phyloP scores from a whole-genome alignment of 2,797 vertebrate species.

The Melanotaenia parkinsoni region DNA sequence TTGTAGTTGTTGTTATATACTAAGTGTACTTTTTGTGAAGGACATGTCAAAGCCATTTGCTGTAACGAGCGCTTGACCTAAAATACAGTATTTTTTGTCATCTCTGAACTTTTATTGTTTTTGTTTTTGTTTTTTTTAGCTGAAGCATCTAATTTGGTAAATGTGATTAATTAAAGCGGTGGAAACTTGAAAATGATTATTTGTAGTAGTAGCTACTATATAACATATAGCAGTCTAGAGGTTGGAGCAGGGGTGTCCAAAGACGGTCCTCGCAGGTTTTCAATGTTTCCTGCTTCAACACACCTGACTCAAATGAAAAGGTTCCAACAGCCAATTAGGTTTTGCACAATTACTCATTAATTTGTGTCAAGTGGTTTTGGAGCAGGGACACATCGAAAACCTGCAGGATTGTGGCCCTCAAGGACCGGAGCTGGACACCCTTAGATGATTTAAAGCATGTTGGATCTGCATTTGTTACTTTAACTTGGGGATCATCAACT shows the following conservation, averaged over 20 bases:
- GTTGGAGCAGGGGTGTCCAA: too few species aligned
- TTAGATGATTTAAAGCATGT: not conserved
- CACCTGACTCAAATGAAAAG: too few species aligned
- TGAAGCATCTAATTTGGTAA: not conserved
- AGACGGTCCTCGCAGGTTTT: too few species aligned
- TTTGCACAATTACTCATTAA: too few species aligned
- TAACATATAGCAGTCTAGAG: not conserved
- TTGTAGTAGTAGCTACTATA: not conserved
- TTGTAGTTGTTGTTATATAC: too few species aligned
- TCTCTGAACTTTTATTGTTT: constrained; percentile 2
- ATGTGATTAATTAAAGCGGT: not conserved
- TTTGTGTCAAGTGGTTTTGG: too few species aligned
- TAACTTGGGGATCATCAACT: not conserved
- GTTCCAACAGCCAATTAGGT: too few species aligned
- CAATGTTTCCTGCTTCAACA: too few species aligned
- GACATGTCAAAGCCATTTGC: constrained; percentile 24
- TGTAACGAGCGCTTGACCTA: too few species aligned
- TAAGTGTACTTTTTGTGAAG: constrained; percentile 43
- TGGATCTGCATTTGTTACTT: not conserved
- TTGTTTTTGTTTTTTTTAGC: not conserved
- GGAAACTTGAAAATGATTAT: not conserved
- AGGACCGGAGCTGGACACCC: too few species aligned
- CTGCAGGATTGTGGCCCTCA: too few species aligned
- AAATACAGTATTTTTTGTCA: constrained; percentile 62
- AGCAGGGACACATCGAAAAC: too few species aligned